Evolutionary conservation across 1,140 invertebrate genomes (phyloP).

Genomic region (Pantala flavescens): DNA sequence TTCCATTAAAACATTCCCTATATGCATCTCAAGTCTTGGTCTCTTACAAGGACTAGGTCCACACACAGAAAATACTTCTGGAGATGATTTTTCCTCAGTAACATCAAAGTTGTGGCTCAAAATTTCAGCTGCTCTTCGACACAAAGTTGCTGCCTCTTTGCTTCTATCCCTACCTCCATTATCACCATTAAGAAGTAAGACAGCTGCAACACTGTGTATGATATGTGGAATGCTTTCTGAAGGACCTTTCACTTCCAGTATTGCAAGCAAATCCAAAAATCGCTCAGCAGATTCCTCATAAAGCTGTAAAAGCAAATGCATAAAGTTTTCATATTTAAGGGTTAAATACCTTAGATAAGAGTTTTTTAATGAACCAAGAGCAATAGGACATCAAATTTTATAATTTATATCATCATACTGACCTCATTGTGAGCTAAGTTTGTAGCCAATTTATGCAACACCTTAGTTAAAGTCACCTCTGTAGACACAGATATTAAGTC

Average conservation of each 20-base stretch:
- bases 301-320: neutral
- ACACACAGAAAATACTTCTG: neutral
- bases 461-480: neutral
- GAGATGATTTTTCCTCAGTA: neutral
- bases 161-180: neutral
- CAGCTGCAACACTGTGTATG: neutral
- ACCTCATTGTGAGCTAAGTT: too few species aligned
- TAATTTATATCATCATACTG: too few species aligned
- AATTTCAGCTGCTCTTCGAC: neutral
- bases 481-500: neutral
- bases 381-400: too few species aligned
- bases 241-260: neutral
- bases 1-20: neutral
- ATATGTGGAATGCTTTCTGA: neutral
- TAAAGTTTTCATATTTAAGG: too few species aligned
- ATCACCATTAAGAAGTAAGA: neutral
- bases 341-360: too few species aligned
- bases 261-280: neutral
- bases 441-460: neutral
- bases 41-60: neutral
- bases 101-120: neutral
- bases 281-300: neutral
- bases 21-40: neutral
- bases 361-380: too few species aligned
- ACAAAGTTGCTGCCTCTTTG: neutral